Conservation (phyloP, 2,888 invertebrate genomes). For the Nomada ferruginata region DNA sequence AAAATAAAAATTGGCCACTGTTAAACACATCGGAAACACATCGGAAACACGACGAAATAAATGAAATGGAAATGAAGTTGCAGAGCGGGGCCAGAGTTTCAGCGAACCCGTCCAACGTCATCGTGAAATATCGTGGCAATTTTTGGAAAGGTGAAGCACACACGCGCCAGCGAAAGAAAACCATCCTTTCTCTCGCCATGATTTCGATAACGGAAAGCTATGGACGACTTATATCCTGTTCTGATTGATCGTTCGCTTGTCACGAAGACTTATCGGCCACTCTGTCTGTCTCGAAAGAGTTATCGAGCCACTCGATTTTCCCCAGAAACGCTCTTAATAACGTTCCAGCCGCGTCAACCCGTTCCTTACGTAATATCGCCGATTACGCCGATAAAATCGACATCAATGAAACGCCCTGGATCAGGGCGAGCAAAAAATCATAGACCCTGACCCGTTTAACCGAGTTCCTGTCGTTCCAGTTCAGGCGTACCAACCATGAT, state of each 20-base stretch:
- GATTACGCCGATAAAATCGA: constrained; percentile 56
- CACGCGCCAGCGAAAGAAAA: constrained; percentile 8
- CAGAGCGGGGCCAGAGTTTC: not conserved
- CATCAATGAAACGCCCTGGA: constrained; percentile 37
- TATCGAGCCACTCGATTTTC: constrained; percentile 70
- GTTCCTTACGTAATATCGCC: constrained; percentile 55
- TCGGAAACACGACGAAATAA: no score
- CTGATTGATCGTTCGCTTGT: constrained; percentile 69
- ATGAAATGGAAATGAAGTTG: not conserved
- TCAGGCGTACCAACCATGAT: not conserved
- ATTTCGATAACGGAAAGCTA: constrained; percentile 66
- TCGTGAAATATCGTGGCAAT: constrained; percentile 19
- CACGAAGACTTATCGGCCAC: constrained; percentile 68
- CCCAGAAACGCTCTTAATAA: constrained; percentile 56
- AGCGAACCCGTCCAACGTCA: not conserved
- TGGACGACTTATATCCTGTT: constrained; percentile 63
- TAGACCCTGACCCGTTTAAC: not conserved
- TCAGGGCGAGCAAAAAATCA: not conserved
- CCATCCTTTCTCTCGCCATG: constrained; percentile 45
- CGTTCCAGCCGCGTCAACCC: constrained; percentile 28
- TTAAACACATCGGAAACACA: not conserved
- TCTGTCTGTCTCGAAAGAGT: constrained; percentile 61
- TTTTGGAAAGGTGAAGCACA: constrained; percentile 30
- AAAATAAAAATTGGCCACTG: not conserved
- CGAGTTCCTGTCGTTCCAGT: constrained; percentile 15